Conservation (phyloP, 1,140 invertebrate species). For the Cepaea nemoralis region DNA sequence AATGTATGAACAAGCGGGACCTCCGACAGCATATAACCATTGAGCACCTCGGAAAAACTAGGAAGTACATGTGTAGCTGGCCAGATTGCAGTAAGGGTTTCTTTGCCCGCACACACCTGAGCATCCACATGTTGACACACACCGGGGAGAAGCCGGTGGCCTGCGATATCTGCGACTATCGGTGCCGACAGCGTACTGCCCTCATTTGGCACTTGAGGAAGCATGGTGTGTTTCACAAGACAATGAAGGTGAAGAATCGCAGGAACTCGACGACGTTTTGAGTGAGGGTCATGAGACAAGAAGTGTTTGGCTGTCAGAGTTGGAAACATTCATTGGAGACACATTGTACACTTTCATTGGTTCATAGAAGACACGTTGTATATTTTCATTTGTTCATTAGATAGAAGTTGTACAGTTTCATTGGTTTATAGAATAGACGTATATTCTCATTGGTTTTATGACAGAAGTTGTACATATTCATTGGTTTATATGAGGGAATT, state of each 20-base stretch:
- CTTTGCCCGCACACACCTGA: conserved; percentile 70
- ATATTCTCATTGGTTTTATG: too few relatives aligned
- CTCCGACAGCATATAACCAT: conserved; percentile 20
- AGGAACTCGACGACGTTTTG: background rate
- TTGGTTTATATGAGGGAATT: too few relatives aligned
- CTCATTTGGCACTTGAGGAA: conserved; percentile 51
- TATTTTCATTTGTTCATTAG: too few relatives aligned
- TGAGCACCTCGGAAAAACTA: conserved; percentile 25
- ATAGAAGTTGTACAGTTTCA: too few relatives aligned
- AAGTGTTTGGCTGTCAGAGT: too few relatives aligned
- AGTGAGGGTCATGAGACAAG: too few relatives aligned
- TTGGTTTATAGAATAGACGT: too few relatives aligned
- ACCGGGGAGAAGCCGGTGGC: conserved; percentile 85
- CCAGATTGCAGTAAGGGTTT: conserved; percentile 45
- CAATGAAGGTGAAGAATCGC: background rate
- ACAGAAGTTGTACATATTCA: too few relatives aligned
- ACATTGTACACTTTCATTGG: too few relatives aligned
- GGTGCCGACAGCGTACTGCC: conserved; percentile 47
- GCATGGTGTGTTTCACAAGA: conserved; percentile 37
- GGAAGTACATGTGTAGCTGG: conserved; percentile 43
- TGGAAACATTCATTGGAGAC: too few relatives aligned
- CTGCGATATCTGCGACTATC: conserved; percentile 75
- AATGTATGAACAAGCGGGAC: background rate
- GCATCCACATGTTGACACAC: conserved; percentile 83
- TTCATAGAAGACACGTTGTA: too few relatives aligned